Evolutionary conservation across 2,888 invertebrate species (phyloP), one percentile per base, ranked within the genome.

Genomic region (Polyommatus icarus): DNA sequence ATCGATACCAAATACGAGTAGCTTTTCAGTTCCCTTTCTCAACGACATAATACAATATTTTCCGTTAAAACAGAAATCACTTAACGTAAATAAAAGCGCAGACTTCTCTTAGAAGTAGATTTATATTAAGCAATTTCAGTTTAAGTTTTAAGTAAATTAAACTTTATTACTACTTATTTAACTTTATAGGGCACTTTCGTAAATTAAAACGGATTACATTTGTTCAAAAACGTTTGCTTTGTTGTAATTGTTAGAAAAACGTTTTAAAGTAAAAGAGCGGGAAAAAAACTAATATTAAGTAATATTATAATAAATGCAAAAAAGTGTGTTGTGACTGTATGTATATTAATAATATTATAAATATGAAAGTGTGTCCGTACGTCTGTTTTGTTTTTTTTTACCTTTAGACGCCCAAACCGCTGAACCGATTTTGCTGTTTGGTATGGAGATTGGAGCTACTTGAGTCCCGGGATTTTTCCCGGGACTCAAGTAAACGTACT

Each of bases 141-240:
- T 72, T 40, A 72, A 72, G 36, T 72, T 72, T 72, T 40, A 40
- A 72, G 72, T n/a, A 72, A 72, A 72, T 72, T 72, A 72, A 72
- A 72, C 72, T 72, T 72, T 40, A 72, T 36, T 32, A 67, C 67
- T 67, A 32, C 67, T 67, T 72, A 72, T 72, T 72, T 40, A 72
- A 72, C 72, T 72, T 72, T 72, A 72, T 72, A 72, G 72, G 40
- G 40, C 40, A 72, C 36, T 72, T 72, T 72, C 12, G 20, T 40
- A 40, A 72, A 40, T 72, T n/a, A 40, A 72, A 67, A 32, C 67
- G 67, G 67, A 67, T 32, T 67, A 67, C 18, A 67, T 67, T 67
- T 67, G 24, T 29, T 67, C 15, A 32, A 67, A 57, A 67, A 67
- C 15, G 18, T 61, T 24, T 12, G 61, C 24, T 61, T 24, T 12